Conservation (phyloP, 2,113 vertebrate genomes). For the Saguinus imperator region DNA sequence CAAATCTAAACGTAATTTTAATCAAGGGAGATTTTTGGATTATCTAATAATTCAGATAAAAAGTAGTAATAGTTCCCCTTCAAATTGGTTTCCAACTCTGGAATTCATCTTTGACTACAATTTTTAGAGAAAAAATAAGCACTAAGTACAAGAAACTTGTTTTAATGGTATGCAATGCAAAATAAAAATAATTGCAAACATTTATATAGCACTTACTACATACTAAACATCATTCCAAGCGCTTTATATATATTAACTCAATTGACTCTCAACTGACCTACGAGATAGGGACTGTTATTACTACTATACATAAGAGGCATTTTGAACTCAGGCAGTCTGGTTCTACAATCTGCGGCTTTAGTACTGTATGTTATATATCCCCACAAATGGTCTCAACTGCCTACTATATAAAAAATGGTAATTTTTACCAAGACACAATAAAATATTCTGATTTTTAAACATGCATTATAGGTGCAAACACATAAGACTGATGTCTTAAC, state of each 20-base stretch:
- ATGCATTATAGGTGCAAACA: neutral
- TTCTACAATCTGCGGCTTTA: neutral
- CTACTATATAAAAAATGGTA: neutral
- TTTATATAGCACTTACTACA: neutral
- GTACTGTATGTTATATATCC: neutral
- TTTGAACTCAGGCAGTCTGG: neutral
- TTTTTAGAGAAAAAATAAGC: neutral
- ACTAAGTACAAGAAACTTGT: neutral
- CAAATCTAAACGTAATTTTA: too few relatives aligned
- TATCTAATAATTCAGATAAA: too few relatives aligned
- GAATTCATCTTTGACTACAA: neutral
- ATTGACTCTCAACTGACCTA: neutral
- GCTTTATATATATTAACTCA: neutral
- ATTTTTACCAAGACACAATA: neutral
- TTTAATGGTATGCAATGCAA: neutral
- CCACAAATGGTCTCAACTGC: neutral
- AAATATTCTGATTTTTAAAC: neutral
- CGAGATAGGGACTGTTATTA: too few relatives aligned
- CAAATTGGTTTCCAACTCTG: neutral
- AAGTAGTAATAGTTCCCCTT: neutral
- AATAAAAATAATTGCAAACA: neutral
- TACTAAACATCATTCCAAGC: neutral
- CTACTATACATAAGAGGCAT: neutral
- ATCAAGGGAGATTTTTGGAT: too few relatives aligned
- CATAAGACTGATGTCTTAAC: too few relatives aligned